Percentiles rank a stretch among this genome's conserved stretches.
Conservation (phyloP, 2,797 vertebrate genomes). For the Siniperca scherzeri region DNA sequence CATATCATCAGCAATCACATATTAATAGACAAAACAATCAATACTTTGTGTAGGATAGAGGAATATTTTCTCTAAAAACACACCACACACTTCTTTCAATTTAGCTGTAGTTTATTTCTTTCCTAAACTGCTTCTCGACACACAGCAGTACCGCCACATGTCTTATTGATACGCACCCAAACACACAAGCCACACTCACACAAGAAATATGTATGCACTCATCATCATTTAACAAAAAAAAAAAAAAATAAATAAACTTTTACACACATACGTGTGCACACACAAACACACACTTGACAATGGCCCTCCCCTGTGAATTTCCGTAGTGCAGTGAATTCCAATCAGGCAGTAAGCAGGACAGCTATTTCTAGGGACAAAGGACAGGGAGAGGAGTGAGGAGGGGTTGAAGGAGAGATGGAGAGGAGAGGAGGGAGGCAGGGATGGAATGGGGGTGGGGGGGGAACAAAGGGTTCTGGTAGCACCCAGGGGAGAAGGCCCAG, state of each 20-base stretch:
- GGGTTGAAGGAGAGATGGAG: slow-evolving; percentile 82
- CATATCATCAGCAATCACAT: neutral
- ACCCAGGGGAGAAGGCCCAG: slow-evolving; percentile 96
- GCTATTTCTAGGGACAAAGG: slow-evolving; percentile 99
- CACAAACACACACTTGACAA: slow-evolving; percentile 67
- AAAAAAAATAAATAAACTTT: slow-evolving; percentile 7
- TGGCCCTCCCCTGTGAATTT: slow-evolving; percentile 78
- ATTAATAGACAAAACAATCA: slow-evolving; percentile 1
- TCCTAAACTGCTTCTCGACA: neutral
- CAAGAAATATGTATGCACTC: slow-evolving; percentile 25
- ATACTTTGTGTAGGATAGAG: neutral
- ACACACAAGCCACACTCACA: neutral
- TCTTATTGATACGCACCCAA: slow-evolving; percentile 5
- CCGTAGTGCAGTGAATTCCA: slow-evolving; percentile 90
- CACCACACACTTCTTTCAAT: neutral
- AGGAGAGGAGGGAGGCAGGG: slow-evolving; percentile 79
- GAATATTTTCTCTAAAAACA: neutral
- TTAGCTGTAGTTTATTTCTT: neutral
- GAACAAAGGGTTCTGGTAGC: slow-evolving; percentile 87
- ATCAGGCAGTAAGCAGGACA: slow-evolving; percentile 98
- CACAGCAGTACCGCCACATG: neutral
- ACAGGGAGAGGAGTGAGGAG: slow-evolving; percentile 91
- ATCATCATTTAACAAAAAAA: slow-evolving; percentile 32
- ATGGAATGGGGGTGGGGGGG: slow-evolving; percentile 63
- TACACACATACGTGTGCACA: slow-evolving; percentile 38